Base-by-base conservation (phyloP, 2,797 vertebrate species). In the Steatocranus sp. region DNA sequence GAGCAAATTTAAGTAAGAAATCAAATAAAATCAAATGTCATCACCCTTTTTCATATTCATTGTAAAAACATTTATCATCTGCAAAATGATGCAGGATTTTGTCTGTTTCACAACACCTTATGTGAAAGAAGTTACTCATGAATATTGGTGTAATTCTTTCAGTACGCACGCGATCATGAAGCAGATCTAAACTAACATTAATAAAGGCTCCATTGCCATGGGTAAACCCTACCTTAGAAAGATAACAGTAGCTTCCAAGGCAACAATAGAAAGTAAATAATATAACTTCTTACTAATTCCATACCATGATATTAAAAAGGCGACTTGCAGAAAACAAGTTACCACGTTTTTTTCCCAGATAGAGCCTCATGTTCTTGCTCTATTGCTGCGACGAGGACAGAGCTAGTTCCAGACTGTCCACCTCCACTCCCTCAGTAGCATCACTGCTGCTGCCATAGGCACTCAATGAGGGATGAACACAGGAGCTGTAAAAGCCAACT, bases 401-500 rank as follows among this genome's bases (percentile, higher is more conserved):
- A 91, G 80, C 87, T 84, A 36, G 49, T 83, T 87, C 34, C 78
- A 86, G 73, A 79, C 84, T 80, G 76, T 88, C 88, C 84, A 89
- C 83, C 81, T 84, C 79, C 85, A 82, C 76, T 84, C 82, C 63
- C 82, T 85, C 86, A 85, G 86, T 86, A 88, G 79, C 66, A 82
- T 80, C 85, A 86, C 73, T 82, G 87, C 80, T 10, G 27, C 83
- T 82, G 90, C 90, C 88, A 91, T 74, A 53, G 80, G 79, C 84
- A 58, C 86, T 89, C 86, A 85, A 80, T 88, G 87, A 90, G 84
- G 81, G 87, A 92, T 93, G 88, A 91, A 87, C 85, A 51, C 75
- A 91, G 79, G 15, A 7, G 73, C 82, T 76, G 86, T 51, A 91
- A 86, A 83, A 89, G 85, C 82, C 86, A 88, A 87, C 86, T 87